Evolutionary conservation across 2,113 vertebrate species (phyloP), one percentile per base, ranked within the genome.

Genomic region (Danionella cerebrum): DNA sequence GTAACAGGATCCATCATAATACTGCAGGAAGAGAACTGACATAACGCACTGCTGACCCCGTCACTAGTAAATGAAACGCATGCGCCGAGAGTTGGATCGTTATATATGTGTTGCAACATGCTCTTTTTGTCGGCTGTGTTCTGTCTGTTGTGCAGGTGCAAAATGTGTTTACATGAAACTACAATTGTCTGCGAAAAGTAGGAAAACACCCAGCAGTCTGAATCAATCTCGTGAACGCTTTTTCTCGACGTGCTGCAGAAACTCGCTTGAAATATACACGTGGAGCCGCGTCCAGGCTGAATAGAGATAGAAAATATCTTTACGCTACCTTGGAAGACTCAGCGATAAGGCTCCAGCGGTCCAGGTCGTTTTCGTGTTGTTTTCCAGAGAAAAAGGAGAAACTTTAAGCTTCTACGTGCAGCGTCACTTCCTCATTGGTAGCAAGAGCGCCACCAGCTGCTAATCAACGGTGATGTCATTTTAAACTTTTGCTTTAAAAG

Each of bases 391-490:
- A 60, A 57, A 60, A 52, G 12, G 4, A 52, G 27, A 65, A 66
- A 68, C 69, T 74, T 70, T 51, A 41, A 54, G 55, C 42, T 19
- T 24, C 24, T 48, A 29, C 13, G 4, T 33, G 44, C 14, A 64
- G 64, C 80, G 81, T 84, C 83, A 84, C 82, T 81, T 83, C 79
- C 76, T 80, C 67, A 59, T 76, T 69, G 45, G 45, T 45, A 60
- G 47, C 39, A 69, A 41, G 70, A 74, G 62, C 53, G 57, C 58
- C 51, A 59, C 44, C 27, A 10, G 44, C 62, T 42, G 68, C 29
- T 48, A 35, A 50, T 35, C 25, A 14, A 42, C 22, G 29, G 22
- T 42, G 24, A 59, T 59, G 38, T 42, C 24, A 59, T 33, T 29
- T 42, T 27, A 41, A 8, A 16, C 38, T 42, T 42, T 35, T 14